Evolutionary conservation across 2,888 invertebrate species (phyloP).

Genomic region (Lasius platythorax): DNA sequence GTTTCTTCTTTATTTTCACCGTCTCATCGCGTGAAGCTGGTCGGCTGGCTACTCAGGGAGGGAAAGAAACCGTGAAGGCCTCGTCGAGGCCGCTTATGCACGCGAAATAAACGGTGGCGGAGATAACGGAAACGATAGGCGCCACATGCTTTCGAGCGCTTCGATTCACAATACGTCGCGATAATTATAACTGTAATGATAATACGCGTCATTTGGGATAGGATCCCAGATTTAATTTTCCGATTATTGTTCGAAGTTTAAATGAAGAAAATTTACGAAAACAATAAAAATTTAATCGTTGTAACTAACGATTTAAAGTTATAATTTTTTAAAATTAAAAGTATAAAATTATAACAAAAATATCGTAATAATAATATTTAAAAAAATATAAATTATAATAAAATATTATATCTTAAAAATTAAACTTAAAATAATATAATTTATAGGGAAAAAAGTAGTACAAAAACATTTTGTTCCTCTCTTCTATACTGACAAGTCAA

Average conservation of each 20-base stretch:
- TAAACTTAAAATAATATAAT: not conserved
- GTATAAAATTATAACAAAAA: not conserved
- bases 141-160: not conserved
- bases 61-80: conserved; percentile 80
- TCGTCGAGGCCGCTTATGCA: conserved; percentile 59
- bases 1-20: conserved; percentile 79
- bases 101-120: conserved; percentile 45
- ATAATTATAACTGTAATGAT: conserved; percentile 1
- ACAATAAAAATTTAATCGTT: not conserved
- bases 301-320: not conserved
- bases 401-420: not conserved
- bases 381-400: not conserved
- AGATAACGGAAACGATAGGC: conserved; percentile 47
- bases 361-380: not conserved
- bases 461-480: not conserved
- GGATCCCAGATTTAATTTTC: not conserved
- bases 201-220: not conserved
- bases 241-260: not conserved
- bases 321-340: not conserved
- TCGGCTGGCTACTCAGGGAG: conserved; percentile 39
- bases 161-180: conserved; percentile 1
- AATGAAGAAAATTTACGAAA: not conserved
- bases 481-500: not conserved
- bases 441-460: not conserved
- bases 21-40: conserved; percentile 76